Percentiles rank a stretch among this genome's conserved stretches.
phyloP scores from a whole-genome alignment of 2,888 invertebrate genomes.

The Sclerodermus sp. region DNA sequence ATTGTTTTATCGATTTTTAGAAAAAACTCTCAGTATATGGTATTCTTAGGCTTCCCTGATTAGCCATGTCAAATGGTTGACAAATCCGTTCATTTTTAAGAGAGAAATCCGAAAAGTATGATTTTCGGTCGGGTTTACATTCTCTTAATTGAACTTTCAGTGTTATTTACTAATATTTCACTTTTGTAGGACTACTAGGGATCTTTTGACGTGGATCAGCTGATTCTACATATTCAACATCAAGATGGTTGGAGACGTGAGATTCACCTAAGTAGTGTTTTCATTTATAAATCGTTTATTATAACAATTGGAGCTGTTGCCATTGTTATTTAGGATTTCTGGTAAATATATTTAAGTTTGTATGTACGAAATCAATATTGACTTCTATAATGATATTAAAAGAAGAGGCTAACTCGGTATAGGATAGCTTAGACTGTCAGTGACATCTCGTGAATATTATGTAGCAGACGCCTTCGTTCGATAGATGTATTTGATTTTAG shows the following conservation, averaged over 20 bases:
- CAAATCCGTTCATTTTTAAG: too few species aligned
- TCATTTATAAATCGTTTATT: conserved; percentile 36
- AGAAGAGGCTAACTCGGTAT: too few species aligned
- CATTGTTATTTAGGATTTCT: conserved; percentile 28
- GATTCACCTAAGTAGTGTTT: conserved; percentile 20
- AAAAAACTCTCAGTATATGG: too few species aligned
- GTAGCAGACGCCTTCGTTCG: conserved; percentile 45
- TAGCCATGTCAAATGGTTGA: too few species aligned
- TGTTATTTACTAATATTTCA: conserved; percentile 1
- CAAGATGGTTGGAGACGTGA: conserved; percentile 42
- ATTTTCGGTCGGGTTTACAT: too few species aligned
- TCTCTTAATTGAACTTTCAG: background rate
- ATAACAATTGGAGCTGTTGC: conserved; percentile 26
- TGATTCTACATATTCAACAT: conserved; percentile 25
- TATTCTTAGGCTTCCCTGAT: too few species aligned
- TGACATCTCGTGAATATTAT: conserved; percentile 42
- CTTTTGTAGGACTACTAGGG: conserved; percentile 22
- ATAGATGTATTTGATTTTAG: conserved; percentile 5
- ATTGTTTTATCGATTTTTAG: too few species aligned
- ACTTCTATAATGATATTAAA: too few species aligned
- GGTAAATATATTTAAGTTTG: conserved; percentile 27
- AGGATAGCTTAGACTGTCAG: conserved; percentile 26
- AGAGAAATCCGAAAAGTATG: too few species aligned
- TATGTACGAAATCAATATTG: background rate
- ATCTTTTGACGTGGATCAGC: conserved; percentile 31